Conservation (phyloP, 92 coral and sea anemone genomes). For the Chrysogorgia sp. region DNA sequence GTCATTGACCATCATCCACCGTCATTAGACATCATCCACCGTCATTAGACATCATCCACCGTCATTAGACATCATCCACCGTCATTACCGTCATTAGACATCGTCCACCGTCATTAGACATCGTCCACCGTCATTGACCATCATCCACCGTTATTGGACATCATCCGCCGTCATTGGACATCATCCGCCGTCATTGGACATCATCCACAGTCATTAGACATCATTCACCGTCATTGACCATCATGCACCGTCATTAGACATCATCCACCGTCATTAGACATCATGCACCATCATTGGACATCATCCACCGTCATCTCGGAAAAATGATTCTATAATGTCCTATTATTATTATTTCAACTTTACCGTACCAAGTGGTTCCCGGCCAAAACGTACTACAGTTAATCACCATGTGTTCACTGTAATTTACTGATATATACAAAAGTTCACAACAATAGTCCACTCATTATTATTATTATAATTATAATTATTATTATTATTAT, state of each 20-base stretch:
- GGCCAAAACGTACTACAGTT: too few relatives aligned
- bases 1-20: slow-evolving; percentile 14
- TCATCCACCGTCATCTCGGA: too few relatives aligned
- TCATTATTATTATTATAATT: too few relatives aligned
- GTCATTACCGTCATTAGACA: slow-evolving; percentile 2
- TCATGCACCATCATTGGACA: too few relatives aligned
- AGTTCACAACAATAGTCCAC: too few relatives aligned
- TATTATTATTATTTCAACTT: too few relatives aligned
- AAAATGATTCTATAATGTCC: too few relatives aligned
- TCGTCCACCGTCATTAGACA: slow-evolving; percentile 10
- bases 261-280: too few relatives aligned
- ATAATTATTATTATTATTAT: too few relatives aligned
- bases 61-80: not conserved
- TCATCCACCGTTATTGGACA: not conserved
- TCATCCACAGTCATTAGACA: slow-evolving; percentile 4
- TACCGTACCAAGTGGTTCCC: too few relatives aligned
- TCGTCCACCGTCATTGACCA: slow-evolving; percentile 5
- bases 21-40: slow-evolving; percentile 6
- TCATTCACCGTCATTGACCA: slow-evolving; percentile 8
- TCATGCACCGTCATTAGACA: not conserved
- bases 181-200: slow-evolving; percentile 1
- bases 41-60: slow-evolving; percentile 2
- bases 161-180: slow-evolving; percentile 1
- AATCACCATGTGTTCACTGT: too few relatives aligned
- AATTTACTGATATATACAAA: too few relatives aligned